Conservation (phyloP, 2,888 invertebrate species). For the Harmothoe impar region DNA sequence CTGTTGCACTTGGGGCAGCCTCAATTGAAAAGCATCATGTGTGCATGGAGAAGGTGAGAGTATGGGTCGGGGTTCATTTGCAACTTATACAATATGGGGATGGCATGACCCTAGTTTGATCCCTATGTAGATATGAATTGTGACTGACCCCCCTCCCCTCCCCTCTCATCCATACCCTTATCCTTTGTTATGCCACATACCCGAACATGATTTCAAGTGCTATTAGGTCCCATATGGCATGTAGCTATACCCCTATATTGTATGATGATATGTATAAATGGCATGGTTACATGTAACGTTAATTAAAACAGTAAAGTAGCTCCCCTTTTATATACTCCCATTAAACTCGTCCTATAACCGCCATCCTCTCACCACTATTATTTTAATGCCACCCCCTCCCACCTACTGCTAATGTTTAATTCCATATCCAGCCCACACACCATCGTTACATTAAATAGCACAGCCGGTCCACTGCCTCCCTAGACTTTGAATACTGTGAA, state of each 20-base stretch:
- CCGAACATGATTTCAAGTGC: too few relatives aligned
- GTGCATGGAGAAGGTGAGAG: neutral
- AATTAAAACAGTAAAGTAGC: too few relatives aligned
- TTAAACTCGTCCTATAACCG: neutral
- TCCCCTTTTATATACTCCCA: neutral
- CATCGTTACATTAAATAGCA: neutral
- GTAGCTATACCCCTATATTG: too few relatives aligned
- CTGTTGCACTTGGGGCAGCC: neutral
- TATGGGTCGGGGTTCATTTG: neutral
- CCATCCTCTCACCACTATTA: neutral
- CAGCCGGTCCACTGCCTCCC: neutral
- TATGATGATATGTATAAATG: too few relatives aligned
- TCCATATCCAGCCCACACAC: neutral
- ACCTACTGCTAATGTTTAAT: neutral
- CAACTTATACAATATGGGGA: neutral
- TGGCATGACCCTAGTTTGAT: neutral
- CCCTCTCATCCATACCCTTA: too few relatives aligned
- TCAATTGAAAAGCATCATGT: neutral
- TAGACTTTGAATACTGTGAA: neutral
- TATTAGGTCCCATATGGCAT: too few relatives aligned
- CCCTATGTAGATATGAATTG: neutral
- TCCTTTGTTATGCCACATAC: too few relatives aligned
- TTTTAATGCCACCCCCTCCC: conserved; percentile 1
- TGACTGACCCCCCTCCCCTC: too few relatives aligned
- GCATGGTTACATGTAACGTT: too few relatives aligned